A percentile compares a stretch with the other conserved stretches of the same genome.
These are phyloP conservation scores for Drosophila quadrilineata DNA, from an alignment of 1,140 invertebrate genomes.

Conservation along the genomic window DNA sequence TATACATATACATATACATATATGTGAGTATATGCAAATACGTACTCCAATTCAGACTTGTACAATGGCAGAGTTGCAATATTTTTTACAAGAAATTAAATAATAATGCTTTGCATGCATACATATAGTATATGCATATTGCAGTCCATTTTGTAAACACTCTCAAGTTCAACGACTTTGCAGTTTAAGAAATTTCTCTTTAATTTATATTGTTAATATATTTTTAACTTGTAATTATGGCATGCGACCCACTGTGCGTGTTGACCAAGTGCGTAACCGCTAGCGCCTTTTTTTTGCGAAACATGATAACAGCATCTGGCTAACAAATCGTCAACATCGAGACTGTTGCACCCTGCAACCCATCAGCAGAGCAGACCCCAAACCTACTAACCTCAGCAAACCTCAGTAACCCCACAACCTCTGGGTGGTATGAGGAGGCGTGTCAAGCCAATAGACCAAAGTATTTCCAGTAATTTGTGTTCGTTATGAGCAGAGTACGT, in stretches of 20 bases:
- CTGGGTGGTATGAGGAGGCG: constrained; percentile 5
- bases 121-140: too few relatives aligned
- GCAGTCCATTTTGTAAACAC: too few relatives aligned
- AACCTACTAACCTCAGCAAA: too few relatives aligned
- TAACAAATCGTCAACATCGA: constrained; percentile 30
- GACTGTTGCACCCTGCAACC: constrained; percentile 22
- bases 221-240: not conserved
- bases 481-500: not conserved
- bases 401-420: constrained; percentile 11
- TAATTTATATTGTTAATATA: not conserved
- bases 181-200: not conserved
- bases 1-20: not conserved
- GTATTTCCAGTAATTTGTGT: constrained; percentile 24
- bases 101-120: too few relatives aligned
- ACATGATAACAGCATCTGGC: constrained; percentile 37
- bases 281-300: constrained; percentile 16
- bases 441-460: constrained; percentile 14
- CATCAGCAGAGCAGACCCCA: too few relatives aligned
- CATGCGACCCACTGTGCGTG: constrained; percentile 10
- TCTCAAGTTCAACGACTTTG: too few relatives aligned
- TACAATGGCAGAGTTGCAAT: not conserved
- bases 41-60: not conserved
- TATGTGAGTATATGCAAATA: not conserved
- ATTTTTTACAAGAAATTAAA: not conserved
- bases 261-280: constrained; percentile 20